Evolutionary conservation across 53 echinoderm and acorn worm genomes (phyloP).

Genomic region (Mesocentrotus franciscanus): DNA sequence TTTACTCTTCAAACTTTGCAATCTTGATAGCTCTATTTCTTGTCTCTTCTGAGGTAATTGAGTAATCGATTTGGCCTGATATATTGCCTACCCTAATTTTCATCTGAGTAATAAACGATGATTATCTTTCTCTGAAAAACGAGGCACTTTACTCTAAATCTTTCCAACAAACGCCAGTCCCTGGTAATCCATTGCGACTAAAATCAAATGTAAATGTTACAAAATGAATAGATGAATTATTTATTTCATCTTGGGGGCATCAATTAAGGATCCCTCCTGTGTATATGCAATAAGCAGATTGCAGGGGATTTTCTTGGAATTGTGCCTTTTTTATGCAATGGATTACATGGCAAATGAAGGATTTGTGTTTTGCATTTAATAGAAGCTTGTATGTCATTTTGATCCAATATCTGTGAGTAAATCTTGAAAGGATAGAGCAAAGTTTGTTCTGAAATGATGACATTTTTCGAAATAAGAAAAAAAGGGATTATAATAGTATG

Average conservation of each 20-base stretch:
- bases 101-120: neutral
- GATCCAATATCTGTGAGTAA: too few species aligned
- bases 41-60: neutral
- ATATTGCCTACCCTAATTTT: neutral
- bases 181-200: neutral
- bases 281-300: neutral
- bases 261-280: neutral
- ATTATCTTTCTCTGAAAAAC: neutral
- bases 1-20: neutral
- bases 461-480: too few species aligned
- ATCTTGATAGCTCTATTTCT: neutral
- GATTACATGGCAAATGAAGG: neutral
- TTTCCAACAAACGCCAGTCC: neutral
- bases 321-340: neutral
- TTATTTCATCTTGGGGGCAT: too few species aligned
- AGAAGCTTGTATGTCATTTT: neutral
- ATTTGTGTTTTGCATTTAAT: neutral
- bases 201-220: neutral
- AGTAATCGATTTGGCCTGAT: neutral
- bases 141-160: neutral
- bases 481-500: too few species aligned
- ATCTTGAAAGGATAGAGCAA: too few species aligned
- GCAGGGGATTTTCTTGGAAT: constrained; percentile 5
- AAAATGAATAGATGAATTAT: too few species aligned
- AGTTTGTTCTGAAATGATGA: too few species aligned